Base-by-base conservation (phyloP, 1,140 invertebrate genomes). In the Euglossa dilemma region DNA sequence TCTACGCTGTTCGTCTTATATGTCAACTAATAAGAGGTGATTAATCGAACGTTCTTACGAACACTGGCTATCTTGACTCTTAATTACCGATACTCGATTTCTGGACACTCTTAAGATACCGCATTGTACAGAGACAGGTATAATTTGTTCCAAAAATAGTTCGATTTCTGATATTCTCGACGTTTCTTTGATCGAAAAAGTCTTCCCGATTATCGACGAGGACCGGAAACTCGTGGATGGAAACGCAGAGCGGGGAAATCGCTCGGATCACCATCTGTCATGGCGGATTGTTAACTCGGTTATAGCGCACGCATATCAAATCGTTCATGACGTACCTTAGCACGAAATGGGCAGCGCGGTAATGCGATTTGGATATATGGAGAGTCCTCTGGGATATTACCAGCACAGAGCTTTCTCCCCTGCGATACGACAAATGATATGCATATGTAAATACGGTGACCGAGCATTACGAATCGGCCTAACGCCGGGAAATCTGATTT, bases 331-430 rank as follows among this genome's bases (percentile, higher is more conserved):
- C 89, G 86, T 89, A 89, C 90, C 87, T 92, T 90, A 89, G 83
- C 85, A 85, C 74, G 82, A 85, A 90, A 91, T 89, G 87, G 88
- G 87, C 90, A 86, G 87, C 85, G 86, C 83, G 66, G 76, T 94
- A 93, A 94, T 94, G 90, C 93, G 92, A 94, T 94, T 94, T 93
- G 91, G 92, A 92, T 93, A 93, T 89, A 86, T 90, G 87, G 83
- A 87, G 88, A 90, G 89, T 93, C 93, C 93, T 93, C 81, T 93
- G 93, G 93, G 93, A 93, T 89, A 90, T 83, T 85, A 88, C 84
- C 83, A 71, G 73, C 82, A 57, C 59, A 63, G 69, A 69, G 80
- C 87, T 89, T 90, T 87, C 90, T 93, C 92, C 92, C 92, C 88
- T 84, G 81, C 78, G 88, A 92, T 92, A 77, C 87, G 80, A 93